Conservation (phyloP, 2,113 vertebrate genomes). For the Hippocampus zosterae region DNA sequence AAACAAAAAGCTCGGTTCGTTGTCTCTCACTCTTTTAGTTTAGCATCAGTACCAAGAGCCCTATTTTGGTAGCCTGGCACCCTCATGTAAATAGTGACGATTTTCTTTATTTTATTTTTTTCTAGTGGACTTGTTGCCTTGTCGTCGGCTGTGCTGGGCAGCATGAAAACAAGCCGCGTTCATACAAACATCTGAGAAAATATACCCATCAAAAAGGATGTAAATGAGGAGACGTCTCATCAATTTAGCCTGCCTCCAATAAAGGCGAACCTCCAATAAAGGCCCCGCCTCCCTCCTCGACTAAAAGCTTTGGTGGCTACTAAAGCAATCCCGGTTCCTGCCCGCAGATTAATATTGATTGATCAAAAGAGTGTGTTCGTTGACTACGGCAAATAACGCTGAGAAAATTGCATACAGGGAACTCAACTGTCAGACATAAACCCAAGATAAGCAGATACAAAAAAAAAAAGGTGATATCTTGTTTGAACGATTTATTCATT, state of each 20-base stretch:
- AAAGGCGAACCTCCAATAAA: neutral
- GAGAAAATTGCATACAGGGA: neutral
- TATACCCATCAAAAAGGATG: neutral
- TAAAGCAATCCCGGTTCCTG: neutral
- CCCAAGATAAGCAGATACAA: constrained; percentile 2
- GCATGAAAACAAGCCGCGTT: neutral
- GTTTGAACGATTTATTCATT: neutral
- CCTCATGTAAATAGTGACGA: neutral
- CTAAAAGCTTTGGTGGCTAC: neutral
- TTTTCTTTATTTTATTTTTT: neutral
- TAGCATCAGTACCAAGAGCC: no score
- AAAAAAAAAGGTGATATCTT: neutral
- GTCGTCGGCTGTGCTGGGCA: neutral
- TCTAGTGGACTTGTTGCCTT: neutral
- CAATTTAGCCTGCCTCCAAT: neutral
- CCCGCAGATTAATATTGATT: neutral
- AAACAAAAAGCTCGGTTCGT: no score
- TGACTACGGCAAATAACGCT: neutral
- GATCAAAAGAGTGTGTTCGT: neutral
- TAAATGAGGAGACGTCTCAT: neutral
- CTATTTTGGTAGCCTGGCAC: no score
- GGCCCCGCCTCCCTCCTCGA: neutral
- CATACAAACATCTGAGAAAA: neutral
- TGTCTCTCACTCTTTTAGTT: no score
- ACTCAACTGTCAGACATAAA: neutral